Evolutionary conservation across 30 jellyfish, hydroid and myxozoan species (phyloP), one percentile per base, ranked within the genome.

Genomic region (Aurelia sp.): DNA sequence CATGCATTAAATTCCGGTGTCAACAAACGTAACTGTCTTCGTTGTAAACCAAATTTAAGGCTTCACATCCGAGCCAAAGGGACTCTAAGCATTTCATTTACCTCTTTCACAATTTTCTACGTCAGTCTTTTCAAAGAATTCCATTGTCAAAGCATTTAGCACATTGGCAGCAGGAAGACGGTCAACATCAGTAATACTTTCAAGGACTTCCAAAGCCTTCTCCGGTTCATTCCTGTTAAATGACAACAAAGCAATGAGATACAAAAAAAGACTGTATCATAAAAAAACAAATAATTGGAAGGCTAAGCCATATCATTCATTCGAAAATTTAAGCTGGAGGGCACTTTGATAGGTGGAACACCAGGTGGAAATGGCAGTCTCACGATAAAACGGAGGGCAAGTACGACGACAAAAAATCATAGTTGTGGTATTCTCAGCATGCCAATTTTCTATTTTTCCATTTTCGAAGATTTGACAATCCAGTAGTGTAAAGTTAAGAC

Each of bases 31-130:
- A 27, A 23, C 41, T 16, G 35, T 22, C 22, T 64, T 18, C 3
- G 18, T 64, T 13, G 35, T 13, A 15, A 18, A 23, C 15, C 15
- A 15, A 66, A 13, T 19, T 23, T 18, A 18, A 17, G 52, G 11
- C 23, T 17, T 31, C 53, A 33, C 3, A 70, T 70, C 40, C 11
- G 10, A 73, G n/a, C 19, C 13, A 73, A 17, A 22, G 4, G 21
- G 30, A 13, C 1, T 16, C 6, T 16, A 17, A 27, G 30, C 52
- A 17, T 17, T 8, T 13, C 10, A 17, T 66, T 70, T 27, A 82
- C 91, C 86, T 69, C 91, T 69, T 58, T 82, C 91, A 57, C 85
- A 82, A 27, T 59, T 55, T 40, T 69, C 82, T 18, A 82, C 91
- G 27, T 55, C 80, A 15, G 59, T 69, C 47, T 58, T 82, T 19